Percentiles rank a stretch among this genome's conserved stretches.
phyloP scores from a whole-genome alignment of 2,888 invertebrate genomes.

The Aricia artaxerxes region DNA sequence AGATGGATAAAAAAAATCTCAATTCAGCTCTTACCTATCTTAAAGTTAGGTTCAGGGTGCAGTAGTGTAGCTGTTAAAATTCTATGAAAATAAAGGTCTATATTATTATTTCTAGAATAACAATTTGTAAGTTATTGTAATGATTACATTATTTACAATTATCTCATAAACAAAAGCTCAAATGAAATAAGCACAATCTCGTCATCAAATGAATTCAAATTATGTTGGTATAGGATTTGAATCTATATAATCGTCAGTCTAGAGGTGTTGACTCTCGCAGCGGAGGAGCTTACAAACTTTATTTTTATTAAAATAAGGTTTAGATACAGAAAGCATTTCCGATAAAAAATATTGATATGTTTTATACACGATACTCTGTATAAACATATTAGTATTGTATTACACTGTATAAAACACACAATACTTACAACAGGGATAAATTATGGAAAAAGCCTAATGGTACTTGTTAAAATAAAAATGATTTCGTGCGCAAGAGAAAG shows the following conservation, averaged over 20 bases:
- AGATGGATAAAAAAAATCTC: background rate
- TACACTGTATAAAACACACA: too few relatives aligned
- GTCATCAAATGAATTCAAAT: background rate
- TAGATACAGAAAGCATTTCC: background rate
- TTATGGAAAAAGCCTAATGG: too few relatives aligned
- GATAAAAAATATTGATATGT: too few relatives aligned
- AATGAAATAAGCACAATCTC: constrained; percentile 1
- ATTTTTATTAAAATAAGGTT: background rate
- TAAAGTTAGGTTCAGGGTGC: background rate
- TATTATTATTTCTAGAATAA: background rate
- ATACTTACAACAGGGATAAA: too few relatives aligned
- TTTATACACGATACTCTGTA: too few relatives aligned
- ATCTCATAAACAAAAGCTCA: background rate
- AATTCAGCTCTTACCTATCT: background rate
- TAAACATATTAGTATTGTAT: too few relatives aligned
- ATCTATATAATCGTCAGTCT: background rate
- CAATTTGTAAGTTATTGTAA: background rate
- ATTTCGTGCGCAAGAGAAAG: too few relatives aligned
- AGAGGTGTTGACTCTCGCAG: background rate
- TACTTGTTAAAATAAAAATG: too few relatives aligned
- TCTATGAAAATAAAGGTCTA: background rate
- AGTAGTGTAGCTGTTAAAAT: background rate
- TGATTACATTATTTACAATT: background rate
- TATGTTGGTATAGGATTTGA: constrained; percentile 1
- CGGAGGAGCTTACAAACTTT: background rate